phyloP scores from a whole-genome alignment of 64 coral and sea anemone genomes.

The Orbicella faveolata region DNA sequence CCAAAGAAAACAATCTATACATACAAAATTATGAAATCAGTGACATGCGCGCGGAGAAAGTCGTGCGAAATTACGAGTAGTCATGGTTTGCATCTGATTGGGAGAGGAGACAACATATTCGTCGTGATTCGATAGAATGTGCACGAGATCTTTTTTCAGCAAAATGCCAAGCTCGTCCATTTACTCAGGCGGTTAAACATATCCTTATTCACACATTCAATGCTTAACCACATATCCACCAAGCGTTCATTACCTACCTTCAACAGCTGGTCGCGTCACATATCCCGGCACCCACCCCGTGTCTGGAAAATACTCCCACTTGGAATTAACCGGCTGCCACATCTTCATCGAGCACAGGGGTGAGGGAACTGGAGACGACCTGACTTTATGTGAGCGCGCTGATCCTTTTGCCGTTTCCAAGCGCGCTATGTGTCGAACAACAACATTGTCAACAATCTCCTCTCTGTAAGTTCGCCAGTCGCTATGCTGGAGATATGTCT shows the following conservation, averaged over 20 bases:
- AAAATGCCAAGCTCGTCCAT: no score
- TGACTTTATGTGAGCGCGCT: conserved; percentile 40
- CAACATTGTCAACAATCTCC: conserved; percentile 80
- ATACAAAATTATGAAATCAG: no score
- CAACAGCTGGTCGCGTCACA: conserved; percentile 32
- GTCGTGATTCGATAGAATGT: no score
- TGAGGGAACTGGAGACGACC: conserved; percentile 68
- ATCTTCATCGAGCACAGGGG: conserved; percentile 73
- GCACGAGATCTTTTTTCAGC: no score
- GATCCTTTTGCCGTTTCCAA: conserved; percentile 66
- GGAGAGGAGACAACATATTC: no score
- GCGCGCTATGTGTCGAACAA: conserved; percentile 52
- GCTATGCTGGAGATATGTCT: conserved; percentile 73
- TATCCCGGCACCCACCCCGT: conserved; percentile 53
- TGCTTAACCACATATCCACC: not conserved
- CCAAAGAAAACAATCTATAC: no score
- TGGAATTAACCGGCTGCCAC: conserved; percentile 48
- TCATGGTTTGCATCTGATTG: no score
- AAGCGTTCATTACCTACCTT: conserved; percentile 50
- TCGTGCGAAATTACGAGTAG: no score
- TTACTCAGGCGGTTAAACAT: no score
- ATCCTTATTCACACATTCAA: no score
- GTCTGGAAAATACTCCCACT: conserved; percentile 76
- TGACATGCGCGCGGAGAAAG: no score
- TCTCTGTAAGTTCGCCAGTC: conserved; percentile 88